Evolutionary conservation across 2,888 invertebrate genomes (phyloP).

Genomic region (Troides helena): DNA sequence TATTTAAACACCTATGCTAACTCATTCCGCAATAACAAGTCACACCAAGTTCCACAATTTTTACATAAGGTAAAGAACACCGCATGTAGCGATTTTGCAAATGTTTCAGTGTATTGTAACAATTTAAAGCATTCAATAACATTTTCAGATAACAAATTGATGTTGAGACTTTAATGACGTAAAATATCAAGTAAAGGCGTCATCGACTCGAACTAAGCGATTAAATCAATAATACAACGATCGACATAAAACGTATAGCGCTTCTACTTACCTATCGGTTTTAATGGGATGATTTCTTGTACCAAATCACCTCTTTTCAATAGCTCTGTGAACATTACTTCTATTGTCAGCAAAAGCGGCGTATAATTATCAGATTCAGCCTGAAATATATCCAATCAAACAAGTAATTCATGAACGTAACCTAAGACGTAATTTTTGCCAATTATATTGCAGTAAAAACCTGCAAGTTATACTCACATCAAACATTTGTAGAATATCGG

Average conservation of each 20-base stretch:
- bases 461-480: slow-evolving; percentile 66
- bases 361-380: slow-evolving; percentile 70
- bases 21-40: slow-evolving; percentile 21
- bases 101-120: slow-evolving; percentile 37
- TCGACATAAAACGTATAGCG: slow-evolving; percentile 36
- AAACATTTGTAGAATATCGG: slow-evolving; percentile 85
- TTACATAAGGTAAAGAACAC: slow-evolving; percentile 44
- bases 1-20: slow-evolving; percentile 5
- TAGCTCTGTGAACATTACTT: slow-evolving; percentile 85
- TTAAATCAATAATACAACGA: slow-evolving; percentile 55
- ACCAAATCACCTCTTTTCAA: slow-evolving; percentile 84
- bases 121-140: background rate
- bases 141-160: slow-evolving; percentile 15
- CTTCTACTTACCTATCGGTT: slow-evolving; percentile 72
- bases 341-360: slow-evolving; percentile 84
- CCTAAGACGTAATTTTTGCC: slow-evolving; percentile 40
- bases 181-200: slow-evolving; percentile 18
- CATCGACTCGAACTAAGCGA: slow-evolving; percentile 19
- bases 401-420: slow-evolving; percentile 42
- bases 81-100: slow-evolving; percentile 45
- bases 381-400: slow-evolving; percentile 57
- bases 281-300: slow-evolving; percentile 80
- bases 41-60: slow-evolving; percentile 6
- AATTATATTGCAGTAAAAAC: slow-evolving; percentile 30
- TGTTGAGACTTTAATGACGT: slow-evolving; percentile 11